A percentile compares a stretch with the other conserved stretches of the same genome.
Evolutionary conservation across 2,797 vertebrate genomes (phyloP).

Genomic region (Takifugu rubripes): DNA sequence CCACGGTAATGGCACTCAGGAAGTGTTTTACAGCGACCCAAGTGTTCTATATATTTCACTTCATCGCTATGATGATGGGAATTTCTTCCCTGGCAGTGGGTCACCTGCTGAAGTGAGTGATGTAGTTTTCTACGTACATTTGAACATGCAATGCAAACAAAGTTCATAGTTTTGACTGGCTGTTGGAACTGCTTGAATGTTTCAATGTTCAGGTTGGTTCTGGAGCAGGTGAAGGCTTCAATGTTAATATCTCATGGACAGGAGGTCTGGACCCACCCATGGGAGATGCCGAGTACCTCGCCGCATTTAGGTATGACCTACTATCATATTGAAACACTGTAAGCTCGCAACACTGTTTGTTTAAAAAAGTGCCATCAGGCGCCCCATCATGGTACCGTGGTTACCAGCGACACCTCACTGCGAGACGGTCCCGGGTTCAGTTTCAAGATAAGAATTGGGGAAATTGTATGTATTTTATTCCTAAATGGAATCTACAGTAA

Average conservation of each 20-base stretch:
- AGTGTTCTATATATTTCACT: constrained; percentile 92
- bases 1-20: constrained; percentile 95
- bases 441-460: no score
- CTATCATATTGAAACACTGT: no score
- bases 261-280: constrained; percentile 95
- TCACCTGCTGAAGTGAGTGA: constrained; percentile 84
- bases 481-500: no score
- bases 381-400: no score
- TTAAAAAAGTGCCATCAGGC: no score
- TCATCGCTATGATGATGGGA: constrained; percentile 91
- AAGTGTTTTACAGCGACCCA: constrained; percentile 91
- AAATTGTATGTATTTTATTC: no score
- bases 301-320: constrained; percentile 86
- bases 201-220: constrained; percentile 81
- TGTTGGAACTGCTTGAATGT: background rate
- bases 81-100: constrained; percentile 95
- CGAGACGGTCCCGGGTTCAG: no score
- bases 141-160: background rate
- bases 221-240: constrained; percentile 88
- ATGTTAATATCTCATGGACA: constrained; percentile 91
- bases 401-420: no score
- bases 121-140: background rate
- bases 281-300: constrained; percentile 93
- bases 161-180: background rate
- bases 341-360: constrained; percentile 1